These are phyloP conservation scores for Sander vitreus DNA, from an alignment of 2,113 vertebrate genomes.

Conservation along the genomic window DNA sequence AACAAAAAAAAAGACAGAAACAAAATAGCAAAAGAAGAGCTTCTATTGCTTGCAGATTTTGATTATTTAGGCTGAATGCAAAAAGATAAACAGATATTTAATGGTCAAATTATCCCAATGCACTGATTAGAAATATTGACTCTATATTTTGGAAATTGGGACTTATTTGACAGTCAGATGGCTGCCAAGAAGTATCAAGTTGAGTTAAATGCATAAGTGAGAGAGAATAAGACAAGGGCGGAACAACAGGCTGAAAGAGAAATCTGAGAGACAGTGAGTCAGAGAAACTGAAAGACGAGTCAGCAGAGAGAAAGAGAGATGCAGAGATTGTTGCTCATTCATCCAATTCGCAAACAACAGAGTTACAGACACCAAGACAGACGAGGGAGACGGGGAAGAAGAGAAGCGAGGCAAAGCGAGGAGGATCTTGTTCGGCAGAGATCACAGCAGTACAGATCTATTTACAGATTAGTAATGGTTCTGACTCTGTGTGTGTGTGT, in stretches of 20 bases:
- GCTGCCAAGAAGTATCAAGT: constrained; percentile 20
- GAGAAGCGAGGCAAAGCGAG: constrained; percentile 31
- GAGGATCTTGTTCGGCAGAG: constrained; percentile 58
- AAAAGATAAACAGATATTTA: background rate
- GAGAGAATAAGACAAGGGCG: constrained; percentile 21
- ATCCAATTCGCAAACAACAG: constrained; percentile 65
- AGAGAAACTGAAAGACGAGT: constrained; percentile 54
- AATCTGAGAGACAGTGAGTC: constrained; percentile 56
- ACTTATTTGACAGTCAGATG: constrained; percentile 29
- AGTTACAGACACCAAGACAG: constrained; percentile 49
- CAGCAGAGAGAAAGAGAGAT: constrained; percentile 49
- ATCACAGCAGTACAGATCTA: constrained; percentile 70
- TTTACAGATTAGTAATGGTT: constrained; percentile 71
- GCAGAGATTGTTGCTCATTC: constrained; percentile 61
- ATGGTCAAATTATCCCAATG: constrained; percentile 2
- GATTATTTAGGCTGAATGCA: background rate
- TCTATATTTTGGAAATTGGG: background rate
- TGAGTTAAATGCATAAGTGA: constrained; percentile 21
- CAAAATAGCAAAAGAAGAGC: background rate
- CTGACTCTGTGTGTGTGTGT: constrained; percentile 30
- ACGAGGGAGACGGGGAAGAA: constrained; percentile 47
- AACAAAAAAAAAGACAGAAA: background rate
- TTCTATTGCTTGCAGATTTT: background rate
- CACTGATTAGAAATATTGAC: constrained; percentile 17
- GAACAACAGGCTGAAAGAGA: constrained; percentile 35